phyloP scores from a whole-genome alignment of 2,888 invertebrate species.

The Augiades crinisus region DNA sequence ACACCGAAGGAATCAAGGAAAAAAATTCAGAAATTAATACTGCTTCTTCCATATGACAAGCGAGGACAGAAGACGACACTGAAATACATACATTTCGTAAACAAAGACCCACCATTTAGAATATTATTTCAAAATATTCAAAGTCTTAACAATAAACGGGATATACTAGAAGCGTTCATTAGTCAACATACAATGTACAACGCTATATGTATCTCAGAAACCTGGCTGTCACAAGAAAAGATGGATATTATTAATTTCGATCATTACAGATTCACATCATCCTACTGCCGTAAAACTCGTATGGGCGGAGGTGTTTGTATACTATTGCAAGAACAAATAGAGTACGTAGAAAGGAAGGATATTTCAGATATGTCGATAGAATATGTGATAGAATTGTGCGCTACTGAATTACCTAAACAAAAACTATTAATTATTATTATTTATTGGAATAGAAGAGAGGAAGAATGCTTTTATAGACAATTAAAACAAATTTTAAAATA shows the following conservation, averaged over 20 bases:
- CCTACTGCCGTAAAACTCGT: slow-evolving; percentile 21
- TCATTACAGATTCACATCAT: slow-evolving; percentile 16
- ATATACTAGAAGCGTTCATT: slow-evolving; percentile 25
- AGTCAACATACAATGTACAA: slow-evolving; percentile 14
- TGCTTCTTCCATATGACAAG: too few species aligned
- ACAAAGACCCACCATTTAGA: slow-evolving; percentile 1
- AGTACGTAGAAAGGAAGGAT: slow-evolving; percentile 25
- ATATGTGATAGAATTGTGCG: slow-evolving; percentile 31
- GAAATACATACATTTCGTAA: background rate
- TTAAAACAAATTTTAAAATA: slow-evolving; percentile 22
- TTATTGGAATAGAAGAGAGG: slow-evolving; percentile 29
- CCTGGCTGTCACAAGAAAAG: slow-evolving; percentile 26
- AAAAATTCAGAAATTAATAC: too few species aligned
- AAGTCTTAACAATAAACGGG: slow-evolving; percentile 27
- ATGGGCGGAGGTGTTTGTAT: slow-evolving; percentile 32
- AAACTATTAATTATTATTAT: slow-evolving; percentile 28
- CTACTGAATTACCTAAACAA: slow-evolving; percentile 20
- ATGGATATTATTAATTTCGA: slow-evolving; percentile 15
- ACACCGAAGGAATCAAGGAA: too few species aligned
- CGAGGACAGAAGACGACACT: too few species aligned
- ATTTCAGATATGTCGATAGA: slow-evolving; percentile 27
- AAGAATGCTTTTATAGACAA: slow-evolving; percentile 25
- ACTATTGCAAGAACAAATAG: slow-evolving; percentile 15
- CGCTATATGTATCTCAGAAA: slow-evolving; percentile 27
- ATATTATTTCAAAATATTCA: slow-evolving; percentile 30